Conservation (phyloP, 2,797 vertebrate genomes). For the Alfaro cultratus region DNA sequence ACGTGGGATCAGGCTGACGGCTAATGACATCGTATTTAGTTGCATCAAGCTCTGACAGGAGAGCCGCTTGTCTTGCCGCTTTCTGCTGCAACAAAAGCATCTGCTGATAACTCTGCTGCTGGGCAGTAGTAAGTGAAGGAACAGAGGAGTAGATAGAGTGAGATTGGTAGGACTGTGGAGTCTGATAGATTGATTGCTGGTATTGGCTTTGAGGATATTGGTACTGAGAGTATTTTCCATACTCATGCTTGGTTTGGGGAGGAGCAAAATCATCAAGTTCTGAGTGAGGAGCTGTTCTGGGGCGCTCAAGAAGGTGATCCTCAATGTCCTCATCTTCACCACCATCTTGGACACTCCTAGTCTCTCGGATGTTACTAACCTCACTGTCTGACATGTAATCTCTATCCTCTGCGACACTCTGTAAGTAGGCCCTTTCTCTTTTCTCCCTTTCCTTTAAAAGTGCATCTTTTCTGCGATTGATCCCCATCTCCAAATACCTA, state of each 20-base stretch:
- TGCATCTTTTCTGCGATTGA: slow-evolving; percentile 96
- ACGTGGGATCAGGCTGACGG: slow-evolving; percentile 89
- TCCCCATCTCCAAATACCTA: slow-evolving; percentile 98
- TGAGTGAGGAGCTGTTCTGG: slow-evolving; percentile 93
- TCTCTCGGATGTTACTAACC: slow-evolving; percentile 92
- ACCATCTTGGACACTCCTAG: slow-evolving; percentile 81
- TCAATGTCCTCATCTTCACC: slow-evolving; percentile 80
- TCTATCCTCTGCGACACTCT: slow-evolving; percentile 97
- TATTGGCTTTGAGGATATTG: slow-evolving; percentile 84
- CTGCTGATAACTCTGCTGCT: slow-evolving; percentile 90
- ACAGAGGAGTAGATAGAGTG: slow-evolving; percentile 96
- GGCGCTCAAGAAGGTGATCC: slow-evolving; percentile 89
- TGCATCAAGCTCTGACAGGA: slow-evolving; percentile 90
- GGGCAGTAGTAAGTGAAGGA: slow-evolving; percentile 90
- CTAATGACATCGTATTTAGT: slow-evolving; percentile 94
- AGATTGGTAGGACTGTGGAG: slow-evolving; percentile 93
- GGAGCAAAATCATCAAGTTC: slow-evolving; percentile 94
- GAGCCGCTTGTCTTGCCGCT: slow-evolving; percentile 89
- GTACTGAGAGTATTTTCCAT: slow-evolving; percentile 93
- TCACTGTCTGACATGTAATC: slow-evolving; percentile 99
- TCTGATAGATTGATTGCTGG: slow-evolving; percentile 90
- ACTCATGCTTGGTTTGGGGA: slow-evolving; percentile 93
- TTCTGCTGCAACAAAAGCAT: slow-evolving; percentile 96
- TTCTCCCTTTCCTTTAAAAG: slow-evolving; percentile 96
- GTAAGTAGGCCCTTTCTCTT: slow-evolving; percentile 95